Base-by-base conservation (phyloP, 2,797 vertebrate species). In the Scolopax bukidnonensis region DNA sequence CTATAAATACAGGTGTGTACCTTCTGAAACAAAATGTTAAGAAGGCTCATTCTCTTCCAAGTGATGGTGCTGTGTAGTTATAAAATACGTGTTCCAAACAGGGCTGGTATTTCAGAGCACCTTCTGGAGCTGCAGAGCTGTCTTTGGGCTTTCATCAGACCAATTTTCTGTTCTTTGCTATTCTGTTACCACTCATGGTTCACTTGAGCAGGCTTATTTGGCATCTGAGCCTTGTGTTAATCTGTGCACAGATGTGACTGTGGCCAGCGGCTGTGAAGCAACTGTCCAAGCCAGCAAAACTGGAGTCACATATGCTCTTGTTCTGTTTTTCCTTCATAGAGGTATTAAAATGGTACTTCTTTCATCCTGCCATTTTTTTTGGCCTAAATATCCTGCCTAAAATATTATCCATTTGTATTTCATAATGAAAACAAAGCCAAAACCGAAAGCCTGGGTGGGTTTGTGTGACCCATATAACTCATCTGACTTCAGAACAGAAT, bases 21-120 rank as follows among this genome's bases (percentile, higher is more conserved):
- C 47, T 79, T 68, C 43, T 67, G 69, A 69, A 94, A 40, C 38
- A 41, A 69, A 24, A 4, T 1, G 3, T 18, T 48, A 41, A 13
- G 85, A 11, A 32, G 33, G 7, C 48, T 78, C 1, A 0, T 54
- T 85, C 16, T 64, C 15, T 48, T 71, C 24, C 54, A 21, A 28
- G 48, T 1, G 65, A 2, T 11, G 33, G 48, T 41, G 57, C 23
- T 0, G 3, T 12, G 18, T 5, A 11, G 48, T 45, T 47, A 19
- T 43, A 41, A 18, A 47, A 18, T 7, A 1, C 0, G 0, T 2
- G 18, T 47, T 68, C 36, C 38, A 25, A 27, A 7, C 4, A 23
- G 57, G 71, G 36, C 61, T 79, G 65, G 6, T 63, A 47, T 41
- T 78, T 23, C 4, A 4, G 60, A 38, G 33, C 18, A 4, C 24